phyloP scores from a whole-genome alignment of 2,797 vertebrate species.

The Adrianichthys oophorus region DNA sequence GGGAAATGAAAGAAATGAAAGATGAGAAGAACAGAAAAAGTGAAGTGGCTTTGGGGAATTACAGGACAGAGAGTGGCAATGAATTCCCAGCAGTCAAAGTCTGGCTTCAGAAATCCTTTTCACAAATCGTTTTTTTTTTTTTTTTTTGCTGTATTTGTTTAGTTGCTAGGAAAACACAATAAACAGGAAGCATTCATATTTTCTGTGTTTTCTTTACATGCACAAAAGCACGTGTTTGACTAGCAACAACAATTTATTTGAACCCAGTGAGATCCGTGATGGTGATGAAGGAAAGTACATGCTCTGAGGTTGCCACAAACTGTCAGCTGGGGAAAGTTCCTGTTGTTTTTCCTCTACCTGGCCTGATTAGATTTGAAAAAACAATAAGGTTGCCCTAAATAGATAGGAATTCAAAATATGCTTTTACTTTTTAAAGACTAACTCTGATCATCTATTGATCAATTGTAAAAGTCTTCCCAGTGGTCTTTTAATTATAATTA shows the following conservation, averaged over 20 bases:
- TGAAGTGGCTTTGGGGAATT: constrained; percentile 41
- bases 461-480: no score
- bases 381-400: constrained; percentile 14
- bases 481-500: no score
- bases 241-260: constrained; percentile 67
- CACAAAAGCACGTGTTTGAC: constrained; percentile 50
- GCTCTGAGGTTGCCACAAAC: constrained; percentile 57
- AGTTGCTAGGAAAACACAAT: constrained; percentile 45
- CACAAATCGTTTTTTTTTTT: constrained; percentile 65
- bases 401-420: constrained; percentile 2
- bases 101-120: constrained; percentile 55
- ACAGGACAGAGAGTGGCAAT: constrained; percentile 47
- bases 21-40: constrained; percentile 35
- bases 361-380: constrained; percentile 28
- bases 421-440: not conserved
- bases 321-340: constrained; percentile 48
- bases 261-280: constrained; percentile 59
- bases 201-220: constrained; percentile 65
- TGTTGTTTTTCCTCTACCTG: constrained; percentile 53
- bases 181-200: constrained; percentile 54
- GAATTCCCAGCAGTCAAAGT: constrained; percentile 44
- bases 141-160: constrained; percentile 62
- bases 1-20: constrained; percentile 47
- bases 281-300: constrained; percentile 70
- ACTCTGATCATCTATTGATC: no score